These are phyloP conservation scores for Apostichopus japonicus DNA, from an alignment of 35 echinoderm and acorn worm genomes.

Conservation along the genomic window DNA sequence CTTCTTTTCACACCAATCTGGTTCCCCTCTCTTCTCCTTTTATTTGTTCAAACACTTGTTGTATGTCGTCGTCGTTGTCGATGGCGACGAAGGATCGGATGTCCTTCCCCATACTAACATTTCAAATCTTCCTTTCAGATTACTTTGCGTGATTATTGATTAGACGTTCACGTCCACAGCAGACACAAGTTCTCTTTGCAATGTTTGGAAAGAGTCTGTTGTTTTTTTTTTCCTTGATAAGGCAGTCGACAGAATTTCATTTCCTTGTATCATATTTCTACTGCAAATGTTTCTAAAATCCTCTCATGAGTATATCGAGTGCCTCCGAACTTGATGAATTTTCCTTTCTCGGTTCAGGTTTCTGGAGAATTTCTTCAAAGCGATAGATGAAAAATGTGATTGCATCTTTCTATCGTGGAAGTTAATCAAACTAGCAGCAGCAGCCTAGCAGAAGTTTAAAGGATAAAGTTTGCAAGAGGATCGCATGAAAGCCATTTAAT, in stretches of 20 bases:
- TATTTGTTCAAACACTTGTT: constrained; percentile 21
- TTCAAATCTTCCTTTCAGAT: constrained; percentile 24
- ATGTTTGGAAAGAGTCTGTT: constrained; percentile 1
- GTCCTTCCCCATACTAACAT: neutral
- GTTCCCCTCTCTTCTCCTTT: no score
- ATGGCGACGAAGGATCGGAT: neutral
- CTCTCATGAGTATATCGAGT: constrained; percentile 6
- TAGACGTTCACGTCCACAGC: constrained; percentile 23
- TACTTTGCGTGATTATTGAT: constrained; percentile 41
- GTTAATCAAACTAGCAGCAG: neutral
- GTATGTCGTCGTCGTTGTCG: neutral
- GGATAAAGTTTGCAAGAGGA: no score
- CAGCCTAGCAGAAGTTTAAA: no score
- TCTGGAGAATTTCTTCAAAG: neutral
- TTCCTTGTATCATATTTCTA: constrained; percentile 6
- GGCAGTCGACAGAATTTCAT: neutral
- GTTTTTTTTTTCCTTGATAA: constrained; percentile 4
- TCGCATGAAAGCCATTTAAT: no score
- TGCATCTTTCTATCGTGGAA: neutral
- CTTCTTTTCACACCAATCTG: no score
- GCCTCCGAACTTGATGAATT: constrained; percentile 40
- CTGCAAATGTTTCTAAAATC: constrained; percentile 33
- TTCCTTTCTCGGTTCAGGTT: neutral
- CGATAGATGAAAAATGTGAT: neutral
- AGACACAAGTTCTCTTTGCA: constrained; percentile 31